Evolutionary conservation across 37 sponge, comb jelly and placozoan genomes (phyloP).

Genomic region (Aphrocallistes beatrix): DNA sequence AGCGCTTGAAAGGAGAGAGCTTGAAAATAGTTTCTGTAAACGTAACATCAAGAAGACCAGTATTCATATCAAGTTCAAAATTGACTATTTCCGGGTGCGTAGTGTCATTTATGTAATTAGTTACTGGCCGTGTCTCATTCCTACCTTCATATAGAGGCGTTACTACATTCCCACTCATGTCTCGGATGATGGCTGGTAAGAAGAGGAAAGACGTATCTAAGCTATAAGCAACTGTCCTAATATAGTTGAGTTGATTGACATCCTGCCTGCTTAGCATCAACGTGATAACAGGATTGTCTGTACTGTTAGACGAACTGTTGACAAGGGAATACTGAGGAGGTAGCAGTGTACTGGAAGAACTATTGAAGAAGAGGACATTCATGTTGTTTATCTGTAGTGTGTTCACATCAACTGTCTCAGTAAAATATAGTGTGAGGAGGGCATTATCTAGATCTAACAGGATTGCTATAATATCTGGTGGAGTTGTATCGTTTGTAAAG

Average conservation of each 20-base stretch:
- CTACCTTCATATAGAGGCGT: conserved; percentile 40
- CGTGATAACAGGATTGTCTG: conserved; percentile 44
- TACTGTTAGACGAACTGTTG: conserved; percentile 34
- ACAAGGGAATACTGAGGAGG: conserved; percentile 30
- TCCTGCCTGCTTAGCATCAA: conserved; percentile 42
- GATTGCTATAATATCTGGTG: conserved; percentile 37
- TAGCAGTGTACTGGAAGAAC: conserved; percentile 32
- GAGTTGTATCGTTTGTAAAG: conserved; percentile 42
- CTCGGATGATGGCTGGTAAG: conserved; percentile 37
- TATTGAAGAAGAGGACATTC: conserved; percentile 49
- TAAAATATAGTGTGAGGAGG: conserved; percentile 40
- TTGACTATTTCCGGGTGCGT: conserved; percentile 36
- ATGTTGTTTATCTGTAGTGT: conserved; percentile 27
- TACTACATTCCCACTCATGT: conserved; percentile 71
- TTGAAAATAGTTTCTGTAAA: conserved; percentile 71
- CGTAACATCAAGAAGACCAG: conserved; percentile 49
- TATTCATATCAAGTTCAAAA: conserved; percentile 61
- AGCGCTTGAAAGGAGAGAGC: conserved; percentile 28
- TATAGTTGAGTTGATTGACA: conserved; percentile 66
- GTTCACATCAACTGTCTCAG: conserved; percentile 62
- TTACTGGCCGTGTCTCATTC: conserved; percentile 43
- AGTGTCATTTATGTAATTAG: conserved; percentile 35
- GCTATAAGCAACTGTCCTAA: conserved; percentile 37
- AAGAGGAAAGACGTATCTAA: conserved; percentile 42
- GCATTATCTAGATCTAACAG: conserved; percentile 45